Evolutionary conservation across 2,888 invertebrate species (phyloP), one percentile per base, ranked within the genome.

Genomic region (Xiphydria camelus): DNA sequence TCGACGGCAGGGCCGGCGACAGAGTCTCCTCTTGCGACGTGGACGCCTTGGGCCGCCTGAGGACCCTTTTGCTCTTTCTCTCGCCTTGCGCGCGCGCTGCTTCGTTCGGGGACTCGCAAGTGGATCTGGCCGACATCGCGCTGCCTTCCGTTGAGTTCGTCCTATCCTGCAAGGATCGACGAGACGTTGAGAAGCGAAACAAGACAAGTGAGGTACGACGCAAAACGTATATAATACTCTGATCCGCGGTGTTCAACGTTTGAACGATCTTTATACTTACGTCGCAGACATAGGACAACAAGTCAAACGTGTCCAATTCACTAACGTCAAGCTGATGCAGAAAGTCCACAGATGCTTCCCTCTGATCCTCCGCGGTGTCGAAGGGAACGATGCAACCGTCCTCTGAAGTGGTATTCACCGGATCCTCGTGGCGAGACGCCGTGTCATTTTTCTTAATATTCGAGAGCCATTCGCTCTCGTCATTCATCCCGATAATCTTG

Each of bases 201-300:
- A n/a, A n/a, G n/a, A n/a, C n/a, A n/a, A n/a, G n/a, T n/a, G 6
- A 23, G n/a, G n/a, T n/a, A n/a, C n/a, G n/a, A n/a, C n/a, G n/a
- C n/a, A n/a, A n/a, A n/a, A n/a, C n/a, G n/a, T n/a, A 7, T 23
- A 23, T 7, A 23, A 23, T 23, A n/a, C n/a, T 23, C 23, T 7
- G 23, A 23, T n/a, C 6, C n/a, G 6, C n/a, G 7, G 7, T 23
- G 23, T 23, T n/a, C 23, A 6, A 23, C 23, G n/a, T n/a, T n/a
- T n/a, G n/a, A n/a, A n/a, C n/a, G n/a, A 42, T 18, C 18, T 1
- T 17, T 15, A 31, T 45, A 66, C 72, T 66, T 58, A 76, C 76
- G 48, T 75, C 73, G 39, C 67, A 68, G 33, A 76, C 64, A 48
- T 75, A 76, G 7, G 76, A 73, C 39, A 76, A 51, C 37, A 76